Evolutionary conservation across 1,140 invertebrate species (phyloP).

Genomic region (Saccostrea cuccullata): DNA sequence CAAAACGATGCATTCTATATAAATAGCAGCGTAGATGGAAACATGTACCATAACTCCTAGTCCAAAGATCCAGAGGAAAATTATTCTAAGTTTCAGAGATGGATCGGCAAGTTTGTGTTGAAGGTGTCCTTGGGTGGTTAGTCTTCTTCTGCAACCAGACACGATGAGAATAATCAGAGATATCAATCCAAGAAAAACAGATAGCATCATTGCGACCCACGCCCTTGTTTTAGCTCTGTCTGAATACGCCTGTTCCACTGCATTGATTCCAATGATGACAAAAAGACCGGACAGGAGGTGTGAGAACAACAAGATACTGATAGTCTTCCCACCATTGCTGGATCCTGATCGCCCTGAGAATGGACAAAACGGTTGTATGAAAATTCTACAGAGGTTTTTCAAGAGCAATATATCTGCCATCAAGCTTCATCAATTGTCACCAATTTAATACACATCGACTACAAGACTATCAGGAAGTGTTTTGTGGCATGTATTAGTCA

Average conservation of each 20-base stretch:
- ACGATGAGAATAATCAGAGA: not conserved
- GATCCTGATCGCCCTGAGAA: not conserved
- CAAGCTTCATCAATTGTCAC: too few relatives aligned
- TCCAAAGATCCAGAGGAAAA: too few relatives aligned
- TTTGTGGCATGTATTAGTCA: too few relatives aligned
- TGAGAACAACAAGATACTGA: not conserved
- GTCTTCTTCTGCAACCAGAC: too few relatives aligned
- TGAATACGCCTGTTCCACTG: not conserved
- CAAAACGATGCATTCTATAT: too few relatives aligned
- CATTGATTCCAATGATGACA: not conserved
- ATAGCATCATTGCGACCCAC: not conserved
- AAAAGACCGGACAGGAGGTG: not conserved
- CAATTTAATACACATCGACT: too few relatives aligned
- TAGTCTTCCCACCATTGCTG: not conserved
- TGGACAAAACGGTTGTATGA: not conserved
- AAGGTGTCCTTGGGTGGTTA: too few relatives aligned
- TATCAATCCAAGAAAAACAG: not conserved
- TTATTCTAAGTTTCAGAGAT: too few relatives aligned
- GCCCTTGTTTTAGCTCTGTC: not conserved
- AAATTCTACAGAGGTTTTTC: not conserved
- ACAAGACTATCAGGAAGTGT: too few relatives aligned
- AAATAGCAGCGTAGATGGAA: too few relatives aligned
- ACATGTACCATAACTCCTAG: too few relatives aligned
- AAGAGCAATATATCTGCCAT: not conserved
- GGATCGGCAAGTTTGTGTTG: too few relatives aligned